phyloP scores from a whole-genome alignment of 2,888 invertebrate species.

The Orchesella flavescens region DNA sequence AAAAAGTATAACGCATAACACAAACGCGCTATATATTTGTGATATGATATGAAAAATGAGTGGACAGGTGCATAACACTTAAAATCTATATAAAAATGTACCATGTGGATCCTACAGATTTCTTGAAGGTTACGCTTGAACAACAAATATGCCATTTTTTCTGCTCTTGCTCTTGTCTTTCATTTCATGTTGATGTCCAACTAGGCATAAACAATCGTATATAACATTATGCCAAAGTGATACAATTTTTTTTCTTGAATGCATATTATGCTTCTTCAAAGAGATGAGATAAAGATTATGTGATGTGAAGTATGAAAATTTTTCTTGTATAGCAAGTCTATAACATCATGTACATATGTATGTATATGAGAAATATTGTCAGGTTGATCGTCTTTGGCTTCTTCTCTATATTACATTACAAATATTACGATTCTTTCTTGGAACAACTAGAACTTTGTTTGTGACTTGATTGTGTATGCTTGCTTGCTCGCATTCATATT shows the following conservation, averaged over 20 bases:
- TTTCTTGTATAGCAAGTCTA: too few species aligned
- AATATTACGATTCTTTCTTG: too few species aligned
- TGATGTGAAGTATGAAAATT: neutral
- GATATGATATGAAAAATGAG: neutral
- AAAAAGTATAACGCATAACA: too few species aligned
- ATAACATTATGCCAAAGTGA: slow-evolving; percentile 17
- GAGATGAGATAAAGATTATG: slow-evolving; percentile 1
- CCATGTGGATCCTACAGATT: slow-evolving; percentile 14
- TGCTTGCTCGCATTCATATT: neutral
- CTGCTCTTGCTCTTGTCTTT: neutral
- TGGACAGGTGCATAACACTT: neutral
- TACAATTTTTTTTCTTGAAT: slow-evolving; percentile 22
- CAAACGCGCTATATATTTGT: too few species aligned
- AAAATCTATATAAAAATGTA: neutral
- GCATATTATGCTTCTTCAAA: slow-evolving; percentile 10
- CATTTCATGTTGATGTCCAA: slow-evolving; percentile 15
- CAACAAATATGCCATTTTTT: slow-evolving; percentile 17
- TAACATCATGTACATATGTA: neutral
- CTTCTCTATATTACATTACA: too few species aligned
- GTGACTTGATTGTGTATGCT: too few species aligned
- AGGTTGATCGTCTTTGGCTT: neutral
- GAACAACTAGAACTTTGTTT: too few species aligned
- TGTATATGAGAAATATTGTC: neutral
- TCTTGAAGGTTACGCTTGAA: slow-evolving; percentile 32
- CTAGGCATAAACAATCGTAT: slow-evolving; percentile 16